Base-by-base conservation (phyloP, 2,888 invertebrate genomes). In the Drosophila robusta region DNA sequence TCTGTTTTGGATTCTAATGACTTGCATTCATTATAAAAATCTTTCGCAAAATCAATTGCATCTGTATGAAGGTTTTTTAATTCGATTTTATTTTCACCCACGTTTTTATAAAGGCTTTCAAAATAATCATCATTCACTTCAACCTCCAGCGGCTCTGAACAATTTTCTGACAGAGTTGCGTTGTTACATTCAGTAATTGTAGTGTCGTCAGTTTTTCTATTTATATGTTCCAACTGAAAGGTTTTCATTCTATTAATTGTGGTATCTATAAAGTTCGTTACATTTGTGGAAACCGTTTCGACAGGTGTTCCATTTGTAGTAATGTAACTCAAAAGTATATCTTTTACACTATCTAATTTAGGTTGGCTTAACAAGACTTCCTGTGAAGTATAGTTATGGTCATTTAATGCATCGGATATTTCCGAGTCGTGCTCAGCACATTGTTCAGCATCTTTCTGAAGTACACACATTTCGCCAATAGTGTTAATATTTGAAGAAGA, bases 331-430 rank as follows among this genome's bases (percentile, higher is more conserved):
- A 82, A 41, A 1, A 90, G 57, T 8, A 76, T 29, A 12, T 71
- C 66, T 16, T 57, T 63, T 16, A 80, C 52, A 22, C 44, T 61
- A 7, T 65, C 63, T 24, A 66, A 38, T 34, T 47, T 62, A 3
- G 54, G 44, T 34, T 42, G 70, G 8, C 38, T 45, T 2, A 36
- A 5, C 0, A 36, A 22, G 9, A 50, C n/a, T 45, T 80, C 72
- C 41, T 85, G 85, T 4, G 80, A 62, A 9, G 82, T 86, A 47
- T 90, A 90, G 55, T 89, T 90, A 54, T 90, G 89, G 64, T 90
- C 89, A 54, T 75, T 85, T 52, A 87, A 65, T 47, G 89, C 68
- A 52, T 71, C 66, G 3, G 76, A 71, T 8, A 80, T 18, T 9
- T 66, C 39, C 1, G 52, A 47, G 5, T 39, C 47, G 32, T 34